Percentiles rank a stretch among this genome's conserved stretches.
Evolutionary conservation across 2,888 invertebrate genomes (phyloP).

Genomic region (Onchidella celtica): DNA sequence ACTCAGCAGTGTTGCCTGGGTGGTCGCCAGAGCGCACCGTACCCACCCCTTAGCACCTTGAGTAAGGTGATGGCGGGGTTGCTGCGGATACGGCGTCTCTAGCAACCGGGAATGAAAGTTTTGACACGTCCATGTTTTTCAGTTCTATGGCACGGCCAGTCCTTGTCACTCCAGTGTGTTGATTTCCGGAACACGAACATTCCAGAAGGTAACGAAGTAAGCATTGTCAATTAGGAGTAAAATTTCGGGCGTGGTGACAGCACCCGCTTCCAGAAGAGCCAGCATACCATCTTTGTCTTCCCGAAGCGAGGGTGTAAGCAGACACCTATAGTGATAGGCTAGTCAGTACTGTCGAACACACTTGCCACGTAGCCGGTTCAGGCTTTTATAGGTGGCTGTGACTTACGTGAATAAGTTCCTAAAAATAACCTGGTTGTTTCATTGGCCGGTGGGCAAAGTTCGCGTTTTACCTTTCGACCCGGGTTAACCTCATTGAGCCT

Average conservation of each 20-base stretch:
- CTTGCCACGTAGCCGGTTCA: no score
- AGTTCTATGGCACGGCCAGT: constrained; percentile 14
- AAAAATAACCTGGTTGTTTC: neutral
- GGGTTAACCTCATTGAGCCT: no score
- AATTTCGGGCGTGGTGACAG: constrained; percentile 41
- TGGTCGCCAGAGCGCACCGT: constrained; percentile 48
- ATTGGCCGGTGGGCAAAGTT: no score
- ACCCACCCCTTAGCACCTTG: constrained; percentile 53
- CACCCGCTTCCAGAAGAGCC: constrained; percentile 54
- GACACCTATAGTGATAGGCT: neutral
- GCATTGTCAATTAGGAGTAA: constrained; percentile 26
- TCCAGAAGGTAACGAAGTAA: constrained; percentile 57
- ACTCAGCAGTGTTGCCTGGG: constrained; percentile 9
- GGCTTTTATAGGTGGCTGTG: neutral
- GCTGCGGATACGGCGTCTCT: constrained; percentile 46
- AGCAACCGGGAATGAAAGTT: constrained; percentile 51
- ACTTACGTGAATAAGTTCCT: neutral
- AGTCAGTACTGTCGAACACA: neutral
- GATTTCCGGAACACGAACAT: constrained; percentile 43
- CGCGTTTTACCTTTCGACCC: no score
- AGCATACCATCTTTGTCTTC: constrained; percentile 24
- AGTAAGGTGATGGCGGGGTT: constrained; percentile 52
- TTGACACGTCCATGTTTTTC: constrained; percentile 9
- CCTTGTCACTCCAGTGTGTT: constrained; percentile 40
- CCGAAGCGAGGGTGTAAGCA: neutral